phyloP scores from a whole-genome alignment of 2,113 vertebrate species.

The Cynopterus brachyotis region DNA sequence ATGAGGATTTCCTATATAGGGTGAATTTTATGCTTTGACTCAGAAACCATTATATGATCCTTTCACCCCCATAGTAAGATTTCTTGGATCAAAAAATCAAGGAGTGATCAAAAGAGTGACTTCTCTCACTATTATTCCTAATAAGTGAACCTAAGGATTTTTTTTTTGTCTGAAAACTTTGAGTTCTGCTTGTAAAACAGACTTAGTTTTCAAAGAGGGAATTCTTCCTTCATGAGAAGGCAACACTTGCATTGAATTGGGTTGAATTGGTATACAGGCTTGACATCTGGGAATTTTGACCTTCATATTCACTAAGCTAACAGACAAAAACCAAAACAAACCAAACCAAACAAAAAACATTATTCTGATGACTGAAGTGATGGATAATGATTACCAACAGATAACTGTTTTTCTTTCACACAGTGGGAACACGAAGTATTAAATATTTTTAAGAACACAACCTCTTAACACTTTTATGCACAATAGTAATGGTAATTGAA shows the following conservation, averaged over 20 bases:
- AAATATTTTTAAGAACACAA: neutral
- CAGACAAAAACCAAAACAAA: neutral
- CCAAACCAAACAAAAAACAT: neutral
- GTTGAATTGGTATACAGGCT: neutral
- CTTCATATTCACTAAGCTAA: neutral
- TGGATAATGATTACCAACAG: neutral
- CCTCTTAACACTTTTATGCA: neutral
- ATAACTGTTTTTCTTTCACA: neutral
- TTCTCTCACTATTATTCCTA: neutral
- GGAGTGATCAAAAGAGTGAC: neutral
- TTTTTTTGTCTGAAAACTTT: neutral
- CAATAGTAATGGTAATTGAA: neutral
- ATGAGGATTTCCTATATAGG: neutral
- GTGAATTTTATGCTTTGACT: neutral
- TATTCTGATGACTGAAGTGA: neutral
- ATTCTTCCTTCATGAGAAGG: neutral
- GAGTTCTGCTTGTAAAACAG: neutral
- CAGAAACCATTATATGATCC: neutral
- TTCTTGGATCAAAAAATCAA: neutral
- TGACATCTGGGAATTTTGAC: neutral
- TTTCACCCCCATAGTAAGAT: neutral
- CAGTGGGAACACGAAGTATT: neutral
- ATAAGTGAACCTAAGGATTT: neutral
- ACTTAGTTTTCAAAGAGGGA: neutral
- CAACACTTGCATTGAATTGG: neutral